Conservation (phyloP, 2,797 vertebrate species). For the Mus caroli region DNA sequence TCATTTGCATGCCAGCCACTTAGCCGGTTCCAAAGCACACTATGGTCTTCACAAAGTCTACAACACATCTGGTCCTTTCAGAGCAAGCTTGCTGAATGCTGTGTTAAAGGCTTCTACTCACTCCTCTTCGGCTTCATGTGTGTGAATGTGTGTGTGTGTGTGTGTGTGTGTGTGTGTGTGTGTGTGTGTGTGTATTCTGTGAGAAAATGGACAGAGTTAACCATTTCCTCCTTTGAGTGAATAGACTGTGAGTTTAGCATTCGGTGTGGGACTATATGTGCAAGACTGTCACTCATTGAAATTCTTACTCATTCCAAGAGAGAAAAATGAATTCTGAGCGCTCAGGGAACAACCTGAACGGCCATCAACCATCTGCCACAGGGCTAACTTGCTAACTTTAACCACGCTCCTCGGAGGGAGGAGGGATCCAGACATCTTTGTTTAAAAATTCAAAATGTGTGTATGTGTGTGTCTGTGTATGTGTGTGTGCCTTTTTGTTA, state of each 20-base stretch:
- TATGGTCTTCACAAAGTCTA: not conserved
- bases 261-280: not conserved
- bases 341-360: rapidly evolving
- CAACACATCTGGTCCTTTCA: slow-evolving; percentile 5
- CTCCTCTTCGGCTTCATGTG: not conserved
- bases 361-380: not conserved
- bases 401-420: not conserved
- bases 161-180: too few relatives aligned
- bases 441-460: not conserved
- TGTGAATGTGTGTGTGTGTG: too few relatives aligned
- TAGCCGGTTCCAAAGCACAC: not conserved
- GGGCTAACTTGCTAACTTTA: not conserved
- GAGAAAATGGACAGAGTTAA: not conserved
- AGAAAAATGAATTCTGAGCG: not conserved
- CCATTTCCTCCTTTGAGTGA: not conserved
- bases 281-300: not conserved
- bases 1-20: not conserved
- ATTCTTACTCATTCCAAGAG: not conserved
- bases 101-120: not conserved
- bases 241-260: too few relatives aligned
- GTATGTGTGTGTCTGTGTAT: not conserved
- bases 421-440: not conserved
- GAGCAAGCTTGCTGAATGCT: not conserved
- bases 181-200: not conserved
- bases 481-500: not conserved